Evolutionary conservation across 1,140 invertebrate genomes (phyloP).

Genomic region (Galendromus occidentalis): DNA sequence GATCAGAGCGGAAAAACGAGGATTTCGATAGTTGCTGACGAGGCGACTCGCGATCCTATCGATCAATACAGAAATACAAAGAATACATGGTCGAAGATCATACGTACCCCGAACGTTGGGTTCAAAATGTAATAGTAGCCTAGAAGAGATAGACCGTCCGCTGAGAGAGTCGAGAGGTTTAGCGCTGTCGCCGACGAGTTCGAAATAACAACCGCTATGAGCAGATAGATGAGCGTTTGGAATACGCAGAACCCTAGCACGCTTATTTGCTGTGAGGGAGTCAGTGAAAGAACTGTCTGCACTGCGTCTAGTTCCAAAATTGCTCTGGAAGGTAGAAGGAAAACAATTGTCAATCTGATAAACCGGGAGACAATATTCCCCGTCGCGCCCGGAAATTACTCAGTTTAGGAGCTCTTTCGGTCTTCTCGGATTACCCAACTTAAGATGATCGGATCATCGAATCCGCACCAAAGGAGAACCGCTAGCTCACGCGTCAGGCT

Average conservation of each 20-base stretch:
- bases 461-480: too few relatives aligned
- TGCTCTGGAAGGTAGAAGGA: slow-evolving; percentile 28
- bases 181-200: slow-evolving; percentile 56
- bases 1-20: too few relatives aligned
- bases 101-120: slow-evolving; percentile 45
- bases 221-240: slow-evolving; percentile 53
- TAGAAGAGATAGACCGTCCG: slow-evolving; percentile 65
- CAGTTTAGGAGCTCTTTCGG: too few relatives aligned
- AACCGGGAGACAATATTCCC: too few relatives aligned
- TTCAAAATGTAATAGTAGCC: slow-evolving; percentile 56
- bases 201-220: slow-evolving; percentile 50
- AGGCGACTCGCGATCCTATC: slow-evolving; percentile 9
- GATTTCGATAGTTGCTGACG: too few relatives aligned
- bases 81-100: slow-evolving; percentile 3
- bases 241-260: slow-evolving; percentile 38
- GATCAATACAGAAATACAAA: not conserved
- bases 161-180: slow-evolving; percentile 57
- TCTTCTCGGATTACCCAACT: too few relatives aligned
- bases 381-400: too few relatives aligned
- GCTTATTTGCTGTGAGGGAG: slow-evolving; percentile 27
- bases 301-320: slow-evolving; percentile 34
- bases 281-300: slow-evolving; percentile 10
- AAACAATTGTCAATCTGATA: too few relatives aligned
- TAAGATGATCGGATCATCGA: too few relatives aligned
- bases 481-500: too few relatives aligned